These are phyloP conservation scores for Elymnias hypermnestra DNA, from an alignment of 1,140 invertebrate genomes.

Conservation along the genomic window DNA sequence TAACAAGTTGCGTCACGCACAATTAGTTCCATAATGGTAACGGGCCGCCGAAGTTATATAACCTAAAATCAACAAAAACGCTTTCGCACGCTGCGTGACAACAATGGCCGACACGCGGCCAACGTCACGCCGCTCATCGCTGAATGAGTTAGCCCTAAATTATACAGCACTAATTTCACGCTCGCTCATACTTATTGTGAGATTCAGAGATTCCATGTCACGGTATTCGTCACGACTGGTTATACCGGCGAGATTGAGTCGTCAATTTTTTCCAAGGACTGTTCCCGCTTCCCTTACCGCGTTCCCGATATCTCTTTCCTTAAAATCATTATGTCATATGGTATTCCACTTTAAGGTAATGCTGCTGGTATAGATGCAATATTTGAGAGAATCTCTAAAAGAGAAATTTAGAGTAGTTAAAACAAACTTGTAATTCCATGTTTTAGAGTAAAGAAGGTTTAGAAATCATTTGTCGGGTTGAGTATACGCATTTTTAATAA, in stretches of 20 bases:
- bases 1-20: constrained; percentile 34
- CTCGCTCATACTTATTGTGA: constrained; percentile 59
- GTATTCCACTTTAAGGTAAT: no score
- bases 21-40: constrained; percentile 44
- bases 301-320: not conserved
- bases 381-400: no score
- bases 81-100: constrained; percentile 35
- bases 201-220: constrained; percentile 58
- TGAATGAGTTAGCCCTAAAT: constrained; percentile 57
- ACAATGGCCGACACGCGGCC: constrained; percentile 59
- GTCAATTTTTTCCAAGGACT: constrained; percentile 28
- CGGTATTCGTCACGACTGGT: constrained; percentile 58
- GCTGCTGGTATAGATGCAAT: no score
- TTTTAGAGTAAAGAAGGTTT: no score
- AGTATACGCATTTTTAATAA: no score
- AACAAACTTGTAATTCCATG: no score
- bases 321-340: no score
- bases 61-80: constrained; percentile 62
- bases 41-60: constrained; percentile 27
- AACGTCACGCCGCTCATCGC: constrained; percentile 40
- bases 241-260: constrained; percentile 47
- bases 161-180: constrained; percentile 62
- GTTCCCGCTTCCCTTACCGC: not conserved
- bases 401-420: no score
- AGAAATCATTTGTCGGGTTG: no score